Percentiles rank a stretch among this genome's conserved stretches.
These are phyloP conservation scores for Ptilorrhoa leucosticta DNA, from an alignment of 2,113 vertebrate species.

Conservation along the genomic window DNA sequence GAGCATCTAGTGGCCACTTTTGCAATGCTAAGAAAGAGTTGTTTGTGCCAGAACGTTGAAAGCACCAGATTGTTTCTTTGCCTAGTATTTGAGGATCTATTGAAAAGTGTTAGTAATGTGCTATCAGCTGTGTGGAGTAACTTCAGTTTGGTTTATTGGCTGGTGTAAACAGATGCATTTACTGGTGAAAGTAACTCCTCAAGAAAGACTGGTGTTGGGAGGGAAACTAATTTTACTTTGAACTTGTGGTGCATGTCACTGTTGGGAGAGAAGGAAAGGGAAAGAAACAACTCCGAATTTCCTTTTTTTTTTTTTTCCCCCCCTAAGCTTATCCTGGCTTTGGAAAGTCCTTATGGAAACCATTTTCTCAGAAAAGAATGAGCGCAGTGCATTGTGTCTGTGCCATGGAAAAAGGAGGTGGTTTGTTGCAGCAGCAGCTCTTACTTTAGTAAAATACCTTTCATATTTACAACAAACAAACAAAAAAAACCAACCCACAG, in stretches of 20 bases:
- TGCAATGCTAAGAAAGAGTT: background rate
- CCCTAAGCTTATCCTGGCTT: background rate
- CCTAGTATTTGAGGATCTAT: background rate
- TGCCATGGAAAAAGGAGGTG: background rate
- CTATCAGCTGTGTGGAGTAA: background rate
- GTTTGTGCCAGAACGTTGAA: background rate
- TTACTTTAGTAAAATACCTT: background rate
- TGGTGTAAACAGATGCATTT: background rate
- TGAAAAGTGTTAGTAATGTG: background rate
- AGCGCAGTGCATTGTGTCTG: background rate
- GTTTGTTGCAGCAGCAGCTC: background rate
- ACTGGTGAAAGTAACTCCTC: background rate
- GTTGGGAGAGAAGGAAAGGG: background rate
- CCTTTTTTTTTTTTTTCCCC: background rate
- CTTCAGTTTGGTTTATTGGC: background rate
- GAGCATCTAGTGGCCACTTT: background rate
- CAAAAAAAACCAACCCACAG: background rate
- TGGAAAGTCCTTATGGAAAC: background rate
- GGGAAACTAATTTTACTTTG: background rate
- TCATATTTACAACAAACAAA: background rate
- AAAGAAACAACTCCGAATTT: background rate
- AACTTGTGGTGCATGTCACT: background rate
- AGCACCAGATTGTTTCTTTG: background rate
- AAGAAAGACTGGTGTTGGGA: background rate
- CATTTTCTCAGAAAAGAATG: background rate